Conservation (phyloP, 2,113 vertebrate genomes). For the Mus pahari region DNA sequence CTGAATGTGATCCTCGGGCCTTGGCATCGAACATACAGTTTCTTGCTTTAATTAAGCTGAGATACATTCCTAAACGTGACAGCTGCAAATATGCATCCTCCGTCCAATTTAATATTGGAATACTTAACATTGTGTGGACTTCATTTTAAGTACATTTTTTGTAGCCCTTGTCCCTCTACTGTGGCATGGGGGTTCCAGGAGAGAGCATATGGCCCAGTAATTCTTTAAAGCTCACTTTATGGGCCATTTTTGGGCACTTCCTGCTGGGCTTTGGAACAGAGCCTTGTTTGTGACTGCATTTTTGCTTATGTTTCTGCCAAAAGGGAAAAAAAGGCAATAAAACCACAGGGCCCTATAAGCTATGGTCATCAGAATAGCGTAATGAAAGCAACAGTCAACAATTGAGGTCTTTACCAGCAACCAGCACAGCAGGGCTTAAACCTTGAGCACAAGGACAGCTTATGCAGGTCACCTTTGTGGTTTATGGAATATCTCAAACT, state of each 20-base stretch:
- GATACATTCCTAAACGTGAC: conserved; percentile 10
- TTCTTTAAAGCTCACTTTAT: conserved; percentile 52
- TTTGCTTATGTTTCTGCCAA: conserved; percentile 72
- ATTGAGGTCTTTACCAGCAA: neutral
- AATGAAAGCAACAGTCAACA: conserved; percentile 47
- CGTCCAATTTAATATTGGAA: neutral
- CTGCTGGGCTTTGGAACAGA: conserved; percentile 65
- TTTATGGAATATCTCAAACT: neutral
- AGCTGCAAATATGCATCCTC: conserved; percentile 11
- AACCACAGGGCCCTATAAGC: conserved; percentile 62
- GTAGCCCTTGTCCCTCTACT: neutral
- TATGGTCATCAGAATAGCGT: conserved; percentile 63
- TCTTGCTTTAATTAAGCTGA: conserved; percentile 61
- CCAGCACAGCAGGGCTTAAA: neutral
- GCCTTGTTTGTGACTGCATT: conserved; percentile 57
- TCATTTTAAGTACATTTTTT: conserved; percentile 55
- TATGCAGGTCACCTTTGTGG: conserved; percentile 56
- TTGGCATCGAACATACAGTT: conserved; percentile 20
- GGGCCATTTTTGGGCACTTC: conserved; percentile 46
- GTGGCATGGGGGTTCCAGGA: conserved; percentile 26
- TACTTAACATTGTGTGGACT: neutral
- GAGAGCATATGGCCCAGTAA: conserved; percentile 68
- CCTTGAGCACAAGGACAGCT: conserved; percentile 16
- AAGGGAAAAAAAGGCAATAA: conserved; percentile 48
- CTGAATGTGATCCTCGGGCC: conserved; percentile 10